A percentile compares a stretch with the other conserved stretches of the same genome.
These are phyloP conservation scores for Brachypteracias leptosomus DNA, from an alignment of 2,113 vertebrate genomes.

Conservation along the genomic window DNA sequence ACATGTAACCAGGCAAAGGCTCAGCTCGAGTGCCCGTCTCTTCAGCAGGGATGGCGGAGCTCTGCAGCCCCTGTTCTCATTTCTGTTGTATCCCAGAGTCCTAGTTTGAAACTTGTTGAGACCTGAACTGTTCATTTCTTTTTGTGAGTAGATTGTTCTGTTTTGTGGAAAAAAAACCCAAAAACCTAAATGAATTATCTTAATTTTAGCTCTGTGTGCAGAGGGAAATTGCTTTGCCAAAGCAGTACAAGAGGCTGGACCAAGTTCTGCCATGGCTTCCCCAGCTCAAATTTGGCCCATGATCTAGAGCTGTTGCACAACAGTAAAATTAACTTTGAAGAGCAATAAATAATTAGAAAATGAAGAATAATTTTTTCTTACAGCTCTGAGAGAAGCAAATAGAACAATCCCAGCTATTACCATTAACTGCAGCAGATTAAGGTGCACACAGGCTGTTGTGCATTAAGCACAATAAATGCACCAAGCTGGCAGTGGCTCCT, in stretches of 20 bases:
- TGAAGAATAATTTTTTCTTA: neutral
- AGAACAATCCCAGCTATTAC: neutral
- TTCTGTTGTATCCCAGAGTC: constrained; percentile 50
- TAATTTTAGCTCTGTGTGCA: neutral
- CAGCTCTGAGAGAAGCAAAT: neutral
- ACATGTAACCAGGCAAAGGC: constrained; percentile 31
- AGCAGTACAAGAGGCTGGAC: neutral
- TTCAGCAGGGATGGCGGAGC: constrained; percentile 15
- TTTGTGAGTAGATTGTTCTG: constrained; percentile 50
- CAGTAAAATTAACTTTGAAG: neutral
- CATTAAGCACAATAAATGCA: neutral
- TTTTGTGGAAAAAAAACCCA: neutral
- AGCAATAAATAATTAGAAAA: neutral
- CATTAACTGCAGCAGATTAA: neutral
- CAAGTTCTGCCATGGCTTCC: neutral
- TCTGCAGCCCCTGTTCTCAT: constrained; percentile 29
- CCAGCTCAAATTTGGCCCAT: neutral
- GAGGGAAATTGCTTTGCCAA: neutral
- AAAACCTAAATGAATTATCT: accelerated
- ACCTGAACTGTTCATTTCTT: constrained; percentile 54
- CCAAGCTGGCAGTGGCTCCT: neutral
- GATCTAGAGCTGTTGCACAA: neutral
- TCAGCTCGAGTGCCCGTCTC: constrained; percentile 11
- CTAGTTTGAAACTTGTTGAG: constrained; percentile 44
- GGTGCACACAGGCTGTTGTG: neutral